Base-by-base conservation (phyloP, 2,888 invertebrate genomes). In the Papilio elwesi region DNA sequence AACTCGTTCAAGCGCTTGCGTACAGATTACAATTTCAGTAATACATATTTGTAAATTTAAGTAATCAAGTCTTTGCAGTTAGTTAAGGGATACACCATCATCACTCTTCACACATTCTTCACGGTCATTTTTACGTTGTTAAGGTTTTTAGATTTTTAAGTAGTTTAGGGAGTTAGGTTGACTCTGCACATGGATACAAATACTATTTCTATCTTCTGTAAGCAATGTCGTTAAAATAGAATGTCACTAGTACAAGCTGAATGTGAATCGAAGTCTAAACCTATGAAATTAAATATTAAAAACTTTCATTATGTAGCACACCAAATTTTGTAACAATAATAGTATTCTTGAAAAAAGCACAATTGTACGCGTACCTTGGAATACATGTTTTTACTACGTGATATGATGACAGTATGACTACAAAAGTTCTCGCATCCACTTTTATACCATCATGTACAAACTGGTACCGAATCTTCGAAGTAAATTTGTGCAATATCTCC, bases 401-500 rank as follows among this genome's bases (percentile, higher is more conserved):
- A 80, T 85, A 81, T 79, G 79, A 83, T 83, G 82, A 85, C 83
- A 83, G 86, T 90, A 85, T 90, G 87, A 86, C 85, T 86, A 82
- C 77, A 81, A 84, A 78, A 84, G 77, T 79, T 81, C 78, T 78
- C 76, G 82, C 87, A 78, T 85, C 88, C 86, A 84, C 88, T 90
- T 92, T 87, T 92, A 92, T 92, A 92, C 84, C 79, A 81, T 57
- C 71, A 73, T 76, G 70, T 74, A 81, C 78, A 85, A 89, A 90
- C 90, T 84, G 87, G 90, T 90, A 88, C 86, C 82, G 79, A 80
- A 82, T 84, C 80, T 81, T 84, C 84, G 77, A 79, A 81, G 83
- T 82, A 80, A 82, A 77, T 83, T 84, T 82, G 81, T 84, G 78
- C 83, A 82, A 77, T 75, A 76, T 52, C 36, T 48, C 12, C 13